Percentiles rank a stretch among this genome's conserved stretches.
phyloP scores from a whole-genome alignment of 2,888 invertebrate genomes.

The Yponomeuta cagnagella region DNA sequence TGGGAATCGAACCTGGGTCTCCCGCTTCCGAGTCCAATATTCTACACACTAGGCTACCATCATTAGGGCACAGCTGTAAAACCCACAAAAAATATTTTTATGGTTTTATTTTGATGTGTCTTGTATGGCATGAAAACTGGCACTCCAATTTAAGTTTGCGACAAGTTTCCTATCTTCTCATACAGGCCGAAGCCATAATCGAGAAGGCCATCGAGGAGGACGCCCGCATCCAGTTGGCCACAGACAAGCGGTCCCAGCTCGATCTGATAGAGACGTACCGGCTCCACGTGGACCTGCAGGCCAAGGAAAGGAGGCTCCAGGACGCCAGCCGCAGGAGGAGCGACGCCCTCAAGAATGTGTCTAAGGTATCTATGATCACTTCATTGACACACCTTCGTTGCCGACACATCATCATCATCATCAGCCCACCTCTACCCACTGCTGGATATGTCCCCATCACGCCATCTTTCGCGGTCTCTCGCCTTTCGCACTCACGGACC shows the following conservation, averaged over 20 bases:
- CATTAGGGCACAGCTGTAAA: no score
- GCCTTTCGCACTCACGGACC: no score
- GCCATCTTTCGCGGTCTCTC: no score
- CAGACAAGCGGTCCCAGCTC: constrained; percentile 41
- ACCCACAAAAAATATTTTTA: no score
- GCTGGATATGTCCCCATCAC: no score
- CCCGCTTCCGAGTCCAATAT: no score
- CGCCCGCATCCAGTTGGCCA: constrained; percentile 43
- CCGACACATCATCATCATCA: background rate
- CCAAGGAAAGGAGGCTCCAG: constrained; percentile 34
- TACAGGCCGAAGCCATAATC: constrained; percentile 39
- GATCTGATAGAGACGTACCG: constrained; percentile 38
- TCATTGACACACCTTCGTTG: background rate
- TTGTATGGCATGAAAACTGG: no score
- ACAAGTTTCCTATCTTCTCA: no score
- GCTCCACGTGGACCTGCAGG: constrained; percentile 34
- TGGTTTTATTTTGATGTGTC: no score
- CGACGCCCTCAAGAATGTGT: constrained; percentile 42
- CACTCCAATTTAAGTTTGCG: no score
- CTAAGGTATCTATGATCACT: constrained; percentile 32
- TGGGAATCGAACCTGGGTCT: no score
- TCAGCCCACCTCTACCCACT: background rate
- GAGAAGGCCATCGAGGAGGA: constrained; percentile 47
- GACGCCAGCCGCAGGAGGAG: constrained; percentile 40
- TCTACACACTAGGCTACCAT: no score